These are phyloP conservation scores for Trematomus loennbergii DNA, from an alignment of 2,113 vertebrate genomes.

Conservation along the genomic window DNA sequence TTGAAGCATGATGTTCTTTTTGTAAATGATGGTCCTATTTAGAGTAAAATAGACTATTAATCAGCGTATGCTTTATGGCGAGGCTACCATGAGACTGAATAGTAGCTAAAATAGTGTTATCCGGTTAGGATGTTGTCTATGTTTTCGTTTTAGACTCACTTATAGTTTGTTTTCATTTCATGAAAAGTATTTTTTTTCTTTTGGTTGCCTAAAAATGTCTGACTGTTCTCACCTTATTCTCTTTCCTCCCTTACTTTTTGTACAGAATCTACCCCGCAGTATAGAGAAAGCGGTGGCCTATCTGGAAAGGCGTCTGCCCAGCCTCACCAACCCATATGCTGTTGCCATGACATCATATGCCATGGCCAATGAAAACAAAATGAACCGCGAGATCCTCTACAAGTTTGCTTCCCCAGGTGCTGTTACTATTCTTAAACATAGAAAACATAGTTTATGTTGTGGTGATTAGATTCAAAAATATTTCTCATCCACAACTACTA, in stretches of 20 bases:
- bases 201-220: too few relatives aligned
- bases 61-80: too few relatives aligned
- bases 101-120: too few relatives aligned
- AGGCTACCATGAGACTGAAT: too few relatives aligned
- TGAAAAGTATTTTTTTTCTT: too few relatives aligned
- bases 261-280: conserved; percentile 78
- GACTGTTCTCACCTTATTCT: too few relatives aligned
- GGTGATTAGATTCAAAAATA: background rate
- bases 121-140: too few relatives aligned
- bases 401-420: conserved; percentile 80
- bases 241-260: background rate
- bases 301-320: conserved; percentile 74
- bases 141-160: too few relatives aligned
- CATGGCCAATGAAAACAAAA: conserved; percentile 76
- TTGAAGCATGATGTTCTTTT: too few relatives aligned
- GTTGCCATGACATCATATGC: conserved; percentile 88
- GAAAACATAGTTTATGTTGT: background rate
- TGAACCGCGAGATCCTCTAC: conserved; percentile 67
- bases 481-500: background rate
- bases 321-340: conserved; percentile 84
- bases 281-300: conserved; percentile 80
- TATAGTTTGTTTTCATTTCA: too few relatives aligned
- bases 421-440: background rate
- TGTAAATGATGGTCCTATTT: too few relatives aligned
- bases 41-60: too few relatives aligned